Conservation (phyloP, 2,888 invertebrate species). For the Melieria omissa region DNA sequence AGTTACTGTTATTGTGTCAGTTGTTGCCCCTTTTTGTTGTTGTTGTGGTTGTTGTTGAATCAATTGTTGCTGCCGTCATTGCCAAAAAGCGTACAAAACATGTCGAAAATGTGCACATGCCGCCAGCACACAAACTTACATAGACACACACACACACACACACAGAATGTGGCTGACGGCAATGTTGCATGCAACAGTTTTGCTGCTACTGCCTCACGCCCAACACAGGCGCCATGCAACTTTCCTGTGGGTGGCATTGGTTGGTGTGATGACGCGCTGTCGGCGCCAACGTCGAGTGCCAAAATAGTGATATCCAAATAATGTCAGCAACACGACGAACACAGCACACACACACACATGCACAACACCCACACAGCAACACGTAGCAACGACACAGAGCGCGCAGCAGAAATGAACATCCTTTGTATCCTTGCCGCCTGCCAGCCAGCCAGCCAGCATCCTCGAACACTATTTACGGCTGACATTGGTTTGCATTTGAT, state of each 20-base stretch:
- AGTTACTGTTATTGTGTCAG: not conserved
- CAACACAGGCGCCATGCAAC: too few relatives aligned
- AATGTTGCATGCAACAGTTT: conserved; percentile 28
- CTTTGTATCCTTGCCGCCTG: not conserved
- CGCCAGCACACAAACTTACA: not conserved
- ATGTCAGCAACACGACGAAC: conserved; percentile 13
- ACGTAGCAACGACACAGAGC: not conserved
- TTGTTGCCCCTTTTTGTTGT: not conserved
- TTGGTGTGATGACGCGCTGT: not conserved
- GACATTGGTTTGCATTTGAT: conserved; percentile 15
- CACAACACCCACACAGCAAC: conserved; percentile 2
- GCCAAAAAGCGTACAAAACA: conserved; percentile 21
- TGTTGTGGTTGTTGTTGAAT: not conserved
- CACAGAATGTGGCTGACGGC: not conserved
- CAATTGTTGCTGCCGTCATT: conserved; percentile 11
- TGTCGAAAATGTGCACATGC: conserved; percentile 17
- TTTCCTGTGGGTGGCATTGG: not conserved
- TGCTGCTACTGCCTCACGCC: too few relatives aligned
- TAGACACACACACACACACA: not conserved
- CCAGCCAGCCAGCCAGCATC: conserved; percentile 11
- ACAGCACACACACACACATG: not conserved
- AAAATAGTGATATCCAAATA: conserved; percentile 31
- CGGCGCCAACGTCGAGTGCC: conserved; percentile 10
- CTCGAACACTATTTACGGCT: conserved; percentile 19
- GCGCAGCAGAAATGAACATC: conserved; percentile 9